These are phyloP conservation scores for Heterotilapia buettikoferi DNA, from an alignment of 2,113 vertebrate genomes.

Conservation along the genomic window DNA sequence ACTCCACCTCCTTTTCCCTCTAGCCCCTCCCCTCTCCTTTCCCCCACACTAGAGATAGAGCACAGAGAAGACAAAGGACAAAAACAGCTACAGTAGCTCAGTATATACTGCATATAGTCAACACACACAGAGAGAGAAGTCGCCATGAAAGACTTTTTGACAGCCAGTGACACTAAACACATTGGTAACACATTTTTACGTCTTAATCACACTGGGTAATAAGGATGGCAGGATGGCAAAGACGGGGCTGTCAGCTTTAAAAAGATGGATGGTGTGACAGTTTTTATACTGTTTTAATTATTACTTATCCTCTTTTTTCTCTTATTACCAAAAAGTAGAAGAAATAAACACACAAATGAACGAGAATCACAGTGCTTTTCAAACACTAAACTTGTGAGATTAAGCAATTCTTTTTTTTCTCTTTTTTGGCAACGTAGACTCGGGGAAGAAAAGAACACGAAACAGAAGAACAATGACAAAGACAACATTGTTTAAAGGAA, in stretches of 20 bases:
- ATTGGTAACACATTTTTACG: slow-evolving; percentile 90
- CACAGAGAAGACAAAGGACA: slow-evolving; percentile 99
- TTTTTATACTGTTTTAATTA: slow-evolving; percentile 78
- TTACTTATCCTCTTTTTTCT: slow-evolving; percentile 43
- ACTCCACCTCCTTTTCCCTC: neutral
- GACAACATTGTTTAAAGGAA: slow-evolving; percentile 52
- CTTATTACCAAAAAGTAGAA: slow-evolving; percentile 34
- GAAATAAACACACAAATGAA: slow-evolving; percentile 45
- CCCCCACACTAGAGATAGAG: slow-evolving; percentile 90
- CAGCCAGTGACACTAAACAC: slow-evolving; percentile 98
- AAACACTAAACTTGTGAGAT: slow-evolving; percentile 88
- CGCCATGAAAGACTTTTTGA: slow-evolving; percentile 88
- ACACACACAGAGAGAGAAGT: slow-evolving; percentile 94
- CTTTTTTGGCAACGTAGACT: slow-evolving; percentile 88
- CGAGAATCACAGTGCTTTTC: slow-evolving; percentile 83
- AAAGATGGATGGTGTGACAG: slow-evolving; percentile 84
- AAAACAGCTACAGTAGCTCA: slow-evolving; percentile 97
- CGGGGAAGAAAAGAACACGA: slow-evolving; percentile 41
- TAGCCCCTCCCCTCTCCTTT: slow-evolving; percentile 55
- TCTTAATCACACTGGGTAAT: slow-evolving; percentile 91
- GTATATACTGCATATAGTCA: slow-evolving; percentile 99
- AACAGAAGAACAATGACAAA: slow-evolving; percentile 15
- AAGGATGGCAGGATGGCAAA: slow-evolving; percentile 83
- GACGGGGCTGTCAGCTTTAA: slow-evolving; percentile 73
- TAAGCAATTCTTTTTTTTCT: slow-evolving; percentile 17